Conservation (phyloP, 2,888 invertebrate genomes). For the Microplitis deprimator region DNA sequence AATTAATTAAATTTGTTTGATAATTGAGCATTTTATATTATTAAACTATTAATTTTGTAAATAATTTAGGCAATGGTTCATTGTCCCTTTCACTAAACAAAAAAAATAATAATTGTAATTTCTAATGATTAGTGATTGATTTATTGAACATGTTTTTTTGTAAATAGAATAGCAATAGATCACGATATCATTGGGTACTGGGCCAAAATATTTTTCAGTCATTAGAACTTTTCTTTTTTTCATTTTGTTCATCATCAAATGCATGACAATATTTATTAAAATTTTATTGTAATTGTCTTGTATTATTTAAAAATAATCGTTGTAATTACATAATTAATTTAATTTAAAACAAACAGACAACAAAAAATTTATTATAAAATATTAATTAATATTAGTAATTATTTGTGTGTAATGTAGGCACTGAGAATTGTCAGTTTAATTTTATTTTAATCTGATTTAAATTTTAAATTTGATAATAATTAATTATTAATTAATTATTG, state of each 20-base stretch:
- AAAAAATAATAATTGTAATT: background rate
- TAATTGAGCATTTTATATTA: background rate
- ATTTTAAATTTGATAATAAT: slow-evolving; percentile 35
- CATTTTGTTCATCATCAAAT: slow-evolving; percentile 56
- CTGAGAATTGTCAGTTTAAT: slow-evolving; percentile 26
- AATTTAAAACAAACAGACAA: background rate
- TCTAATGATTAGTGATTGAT: background rate
- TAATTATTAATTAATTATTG: background rate
- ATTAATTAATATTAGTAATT: too few relatives aligned
- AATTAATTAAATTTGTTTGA: background rate
- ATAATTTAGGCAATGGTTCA: background rate
- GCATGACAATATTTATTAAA: slow-evolving; percentile 1
- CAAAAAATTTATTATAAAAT: too few relatives aligned
- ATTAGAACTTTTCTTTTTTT: slow-evolving; percentile 49
- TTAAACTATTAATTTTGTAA: background rate
- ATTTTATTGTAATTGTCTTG: slow-evolving; percentile 5
- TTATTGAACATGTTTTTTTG: background rate
- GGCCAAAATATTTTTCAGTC: slow-evolving; percentile 41
- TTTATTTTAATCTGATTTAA: slow-evolving; percentile 39
- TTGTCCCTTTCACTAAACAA: background rate
- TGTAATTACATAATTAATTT: background rate
- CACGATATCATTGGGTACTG: background rate
- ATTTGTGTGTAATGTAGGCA: background rate
- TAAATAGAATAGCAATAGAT: slow-evolving; percentile 2
- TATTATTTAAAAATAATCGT: background rate